These are phyloP conservation scores for Centropus bengalensis DNA, from an alignment of 2,113 vertebrate genomes.

Conservation along the genomic window DNA sequence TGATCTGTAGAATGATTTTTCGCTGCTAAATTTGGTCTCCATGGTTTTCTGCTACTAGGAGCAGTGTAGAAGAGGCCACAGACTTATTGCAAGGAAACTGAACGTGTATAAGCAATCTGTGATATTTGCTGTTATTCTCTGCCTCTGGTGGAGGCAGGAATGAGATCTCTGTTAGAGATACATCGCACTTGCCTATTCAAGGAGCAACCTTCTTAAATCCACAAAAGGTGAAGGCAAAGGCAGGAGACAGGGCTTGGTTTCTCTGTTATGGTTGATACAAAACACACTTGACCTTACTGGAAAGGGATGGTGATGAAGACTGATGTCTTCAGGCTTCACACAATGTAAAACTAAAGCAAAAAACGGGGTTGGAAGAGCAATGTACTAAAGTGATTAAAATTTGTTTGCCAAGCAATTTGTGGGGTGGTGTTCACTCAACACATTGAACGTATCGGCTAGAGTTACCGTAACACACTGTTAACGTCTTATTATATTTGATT, in stretches of 20 bases:
- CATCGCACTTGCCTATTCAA: background rate
- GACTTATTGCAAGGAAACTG: background rate
- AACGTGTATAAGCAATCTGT: rapidly evolving
- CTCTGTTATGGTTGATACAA: background rate
- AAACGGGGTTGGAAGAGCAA: background rate
- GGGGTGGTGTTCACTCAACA: background rate
- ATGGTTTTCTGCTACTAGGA: background rate
- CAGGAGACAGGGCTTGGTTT: background rate
- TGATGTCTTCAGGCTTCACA: background rate
- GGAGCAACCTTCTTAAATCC: background rate
- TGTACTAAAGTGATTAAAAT: background rate
- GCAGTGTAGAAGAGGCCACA: background rate
- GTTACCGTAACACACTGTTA: background rate
- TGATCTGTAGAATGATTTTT: background rate
- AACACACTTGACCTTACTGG: background rate
- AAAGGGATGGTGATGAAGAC: background rate
- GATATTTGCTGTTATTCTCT: background rate
- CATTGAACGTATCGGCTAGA: background rate
- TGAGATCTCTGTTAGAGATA: background rate
- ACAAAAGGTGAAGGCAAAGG: background rate
- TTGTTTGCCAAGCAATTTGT: background rate
- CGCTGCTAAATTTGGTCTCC: background rate
- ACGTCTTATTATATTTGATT: background rate
- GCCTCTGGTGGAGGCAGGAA: background rate
- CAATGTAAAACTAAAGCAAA: background rate